Evolutionary conservation across 64 coral and sea anemone species (phyloP).

Genomic region (Trachythela sp.): DNA sequence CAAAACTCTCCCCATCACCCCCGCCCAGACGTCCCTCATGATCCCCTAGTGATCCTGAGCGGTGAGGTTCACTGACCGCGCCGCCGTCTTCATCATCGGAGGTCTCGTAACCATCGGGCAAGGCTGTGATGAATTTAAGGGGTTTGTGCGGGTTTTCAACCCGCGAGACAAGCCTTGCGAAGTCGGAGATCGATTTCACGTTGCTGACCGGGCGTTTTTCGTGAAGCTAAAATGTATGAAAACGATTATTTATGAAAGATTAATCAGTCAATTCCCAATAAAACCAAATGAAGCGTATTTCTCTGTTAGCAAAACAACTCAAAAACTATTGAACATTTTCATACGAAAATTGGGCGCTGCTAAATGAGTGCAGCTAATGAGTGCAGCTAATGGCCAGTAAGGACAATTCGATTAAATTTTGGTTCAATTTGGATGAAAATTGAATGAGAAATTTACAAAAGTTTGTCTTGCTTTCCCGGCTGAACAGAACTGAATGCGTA

Average conservation of each 20-base stretch:
- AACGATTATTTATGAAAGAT: background rate
- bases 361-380: too few relatives aligned
- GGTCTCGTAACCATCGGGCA: slow-evolving; percentile 62
- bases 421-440: too few relatives aligned
- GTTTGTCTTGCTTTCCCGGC: too few relatives aligned
- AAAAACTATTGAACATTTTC: too few relatives aligned
- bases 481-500: too few relatives aligned
- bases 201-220: background rate
- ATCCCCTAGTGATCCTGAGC: slow-evolving; percentile 84
- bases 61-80: slow-evolving; percentile 56
- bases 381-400: too few relatives aligned
- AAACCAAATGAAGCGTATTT: too few relatives aligned
- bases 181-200: slow-evolving; percentile 14
- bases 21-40: slow-evolving; percentile 72
- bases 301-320: too few relatives aligned
- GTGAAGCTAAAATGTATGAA: slow-evolving; percentile 11
- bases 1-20: slow-evolving; percentile 29
- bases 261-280: too few relatives aligned
- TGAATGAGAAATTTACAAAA: too few relatives aligned
- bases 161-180: slow-evolving; percentile 31
- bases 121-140: slow-evolving; percentile 47
- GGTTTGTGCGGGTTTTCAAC: slow-evolving; percentile 38
- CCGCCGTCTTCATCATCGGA: slow-evolving; percentile 65
- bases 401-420: too few relatives aligned
- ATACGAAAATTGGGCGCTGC: too few relatives aligned